A percentile compares a stretch with the other conserved stretches of the same genome.
These are phyloP conservation scores for Sylvia borin DNA, from an alignment of 2,797 vertebrate genomes.

Conservation along the genomic window DNA sequence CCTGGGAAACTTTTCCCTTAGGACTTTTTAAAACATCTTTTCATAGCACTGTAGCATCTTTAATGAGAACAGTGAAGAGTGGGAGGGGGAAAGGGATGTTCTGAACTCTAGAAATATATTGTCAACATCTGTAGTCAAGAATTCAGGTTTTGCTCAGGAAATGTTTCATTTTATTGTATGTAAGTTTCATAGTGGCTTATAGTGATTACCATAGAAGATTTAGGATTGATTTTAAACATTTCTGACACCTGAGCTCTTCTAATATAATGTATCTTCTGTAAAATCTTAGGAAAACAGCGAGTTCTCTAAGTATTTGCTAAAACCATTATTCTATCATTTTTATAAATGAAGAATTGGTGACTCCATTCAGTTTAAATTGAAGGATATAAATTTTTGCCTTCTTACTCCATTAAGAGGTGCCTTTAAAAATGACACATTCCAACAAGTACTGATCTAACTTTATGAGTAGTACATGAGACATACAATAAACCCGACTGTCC, in stretches of 20 bases:
- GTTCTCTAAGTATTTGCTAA: neutral
- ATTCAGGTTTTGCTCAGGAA: constrained; percentile 48
- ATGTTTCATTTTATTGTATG: constrained; percentile 50
- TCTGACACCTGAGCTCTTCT: neutral
- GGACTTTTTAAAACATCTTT: constrained; percentile 71
- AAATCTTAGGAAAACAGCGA: neutral
- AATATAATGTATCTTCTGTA: neutral
- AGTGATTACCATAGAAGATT: neutral
- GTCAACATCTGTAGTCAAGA: constrained; percentile 25
- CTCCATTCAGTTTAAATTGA: neutral
- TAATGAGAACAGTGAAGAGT: constrained; percentile 54
- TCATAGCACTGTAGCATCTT: constrained; percentile 58
- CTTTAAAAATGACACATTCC: neutral
- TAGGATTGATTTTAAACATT: constrained; percentile 16
- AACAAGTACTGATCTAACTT: neutral
- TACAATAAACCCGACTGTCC: neutral
- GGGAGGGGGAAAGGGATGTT: neutral
- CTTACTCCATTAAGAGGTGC: neutral
- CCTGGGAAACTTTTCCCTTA: constrained; percentile 73
- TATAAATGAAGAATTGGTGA: neutral
- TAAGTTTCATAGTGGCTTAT: constrained; percentile 36
- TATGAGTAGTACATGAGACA: neutral
- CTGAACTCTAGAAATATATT: constrained; percentile 41
- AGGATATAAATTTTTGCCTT: neutral
- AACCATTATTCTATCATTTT: neutral